Evolutionary conservation across 2,113 vertebrate genomes (phyloP), one percentile per base, ranked within the genome.

Genomic region (Procavia capensis): DNA sequence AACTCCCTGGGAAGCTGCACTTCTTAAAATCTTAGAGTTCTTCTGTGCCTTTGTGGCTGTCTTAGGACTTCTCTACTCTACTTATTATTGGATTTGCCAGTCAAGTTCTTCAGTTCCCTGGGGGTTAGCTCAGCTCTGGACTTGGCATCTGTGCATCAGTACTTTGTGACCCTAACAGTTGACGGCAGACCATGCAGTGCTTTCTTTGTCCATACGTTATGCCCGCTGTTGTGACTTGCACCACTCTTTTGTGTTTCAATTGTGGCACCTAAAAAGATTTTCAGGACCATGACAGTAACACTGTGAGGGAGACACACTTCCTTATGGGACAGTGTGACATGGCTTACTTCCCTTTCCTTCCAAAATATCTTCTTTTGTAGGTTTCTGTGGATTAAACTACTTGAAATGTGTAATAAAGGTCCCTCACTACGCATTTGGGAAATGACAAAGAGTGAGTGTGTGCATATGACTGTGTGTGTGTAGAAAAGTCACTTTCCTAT

Each of bases 151-250:
- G 57, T 76, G 27, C 34, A 70, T 70, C 86, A 95, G 92, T 93
- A 90, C 66, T 61, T 68, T 93, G 82, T 85, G 63, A 95, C 80
- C 61, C 91, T 90, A 88, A 91, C 29, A 50, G 80, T 63, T 96
- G 88, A 90, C 90, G 75, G 76, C 70, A 91, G 47, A 72, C 70
- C 27, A 84, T 27, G 74, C 70, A 63, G 82, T 19, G 31, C 36
- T 95, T 91, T 87, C 81, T 94, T 83, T 85, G 76, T 90, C 64
- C 83, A 83, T 54, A 64, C 57, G 82, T 25, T 79, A 85, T 31
- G 43, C 59, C 63, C 66, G 50, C 43, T 45, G 34, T 64, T 88
- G 64, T 81, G 70, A 90, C 89, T 82, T 57, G 36, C 3, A 54
- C 78, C 68, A 86, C 47, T 88, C 85, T 93, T 82, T 43, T 78